Evolutionary conservation across 2,888 invertebrate species (phyloP).

Genomic region (Plebejus argus): DNA sequence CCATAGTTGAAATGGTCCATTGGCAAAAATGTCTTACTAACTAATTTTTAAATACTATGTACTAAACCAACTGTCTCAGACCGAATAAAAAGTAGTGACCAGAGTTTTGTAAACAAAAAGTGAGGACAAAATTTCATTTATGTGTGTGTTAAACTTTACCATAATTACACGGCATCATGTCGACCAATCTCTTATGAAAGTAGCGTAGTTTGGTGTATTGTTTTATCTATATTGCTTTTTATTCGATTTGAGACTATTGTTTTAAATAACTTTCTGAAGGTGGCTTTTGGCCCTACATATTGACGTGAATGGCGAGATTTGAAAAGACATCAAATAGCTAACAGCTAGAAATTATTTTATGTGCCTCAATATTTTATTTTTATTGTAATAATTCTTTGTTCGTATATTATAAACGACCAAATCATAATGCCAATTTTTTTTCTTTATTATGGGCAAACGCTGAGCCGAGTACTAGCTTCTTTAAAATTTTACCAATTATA

Average conservation of each 20-base stretch:
- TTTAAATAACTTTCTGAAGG: background rate
- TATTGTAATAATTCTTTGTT: background rate
- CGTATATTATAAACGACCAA: background rate
- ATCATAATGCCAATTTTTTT: background rate
- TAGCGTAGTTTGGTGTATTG: no score
- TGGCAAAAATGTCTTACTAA: background rate
- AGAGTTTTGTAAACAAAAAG: no score
- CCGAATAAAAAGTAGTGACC: no score
- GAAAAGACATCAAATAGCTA: background rate
- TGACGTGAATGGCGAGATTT: background rate
- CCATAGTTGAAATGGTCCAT: background rate
- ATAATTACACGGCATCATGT: no score
- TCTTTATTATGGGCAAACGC: background rate
- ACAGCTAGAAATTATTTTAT: background rate
- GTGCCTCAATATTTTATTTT: background rate
- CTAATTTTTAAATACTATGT: background rate
- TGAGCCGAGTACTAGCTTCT: background rate
- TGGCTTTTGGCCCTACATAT: background rate
- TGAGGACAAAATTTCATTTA: no score
- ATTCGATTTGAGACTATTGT: background rate
- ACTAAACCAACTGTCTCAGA: background rate
- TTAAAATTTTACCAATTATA: slow-evolving; percentile 15
- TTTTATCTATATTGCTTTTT: background rate
- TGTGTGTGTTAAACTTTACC: no score
- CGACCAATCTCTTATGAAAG: no score